These are phyloP conservation scores for Lamellibrachia columna DNA, from an alignment of 2,888 invertebrate species.

Conservation along the genomic window DNA sequence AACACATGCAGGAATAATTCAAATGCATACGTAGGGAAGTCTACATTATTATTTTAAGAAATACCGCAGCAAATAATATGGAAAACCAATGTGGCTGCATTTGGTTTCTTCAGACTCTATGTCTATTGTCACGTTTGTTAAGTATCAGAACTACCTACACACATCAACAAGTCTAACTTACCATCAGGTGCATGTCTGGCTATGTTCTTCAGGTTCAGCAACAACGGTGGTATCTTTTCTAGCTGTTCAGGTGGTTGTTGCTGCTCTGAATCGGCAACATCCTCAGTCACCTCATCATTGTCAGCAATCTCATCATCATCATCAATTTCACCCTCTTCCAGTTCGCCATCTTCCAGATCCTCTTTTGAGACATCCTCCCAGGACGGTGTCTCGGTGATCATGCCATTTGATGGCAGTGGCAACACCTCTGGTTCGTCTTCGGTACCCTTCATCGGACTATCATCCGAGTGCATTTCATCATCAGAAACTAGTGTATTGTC, in stretches of 20 bases:
- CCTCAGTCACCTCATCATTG: not conserved
- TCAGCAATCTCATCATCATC: slow-evolving; percentile 29
- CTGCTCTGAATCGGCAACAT: not conserved
- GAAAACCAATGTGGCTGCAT: too few species aligned
- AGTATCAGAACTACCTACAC: not conserved
- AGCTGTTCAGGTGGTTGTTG: not conserved
- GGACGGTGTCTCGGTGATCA: not conserved
- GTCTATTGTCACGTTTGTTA: not conserved
- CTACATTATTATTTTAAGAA: too few species aligned
- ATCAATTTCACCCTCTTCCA: slow-evolving; percentile 41
- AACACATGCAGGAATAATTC: too few species aligned
- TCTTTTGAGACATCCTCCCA: not conserved
- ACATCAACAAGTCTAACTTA: not conserved
- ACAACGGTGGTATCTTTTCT: not conserved
- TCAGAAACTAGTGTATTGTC: not conserved
- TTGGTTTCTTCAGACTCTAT: too few species aligned
- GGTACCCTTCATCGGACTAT: not conserved
- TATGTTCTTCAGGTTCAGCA: slow-evolving; percentile 18
- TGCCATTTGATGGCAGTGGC: not conserved
- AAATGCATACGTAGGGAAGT: too few species aligned
- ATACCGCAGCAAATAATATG: too few species aligned
- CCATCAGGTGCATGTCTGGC: not conserved
- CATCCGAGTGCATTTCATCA: not conserved
- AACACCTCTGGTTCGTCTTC: not conserved
- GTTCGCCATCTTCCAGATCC: slow-evolving; percentile 38